Evolutionary conservation across 2,888 invertebrate genomes (phyloP).

Genomic region (Nysson spinosus): DNA sequence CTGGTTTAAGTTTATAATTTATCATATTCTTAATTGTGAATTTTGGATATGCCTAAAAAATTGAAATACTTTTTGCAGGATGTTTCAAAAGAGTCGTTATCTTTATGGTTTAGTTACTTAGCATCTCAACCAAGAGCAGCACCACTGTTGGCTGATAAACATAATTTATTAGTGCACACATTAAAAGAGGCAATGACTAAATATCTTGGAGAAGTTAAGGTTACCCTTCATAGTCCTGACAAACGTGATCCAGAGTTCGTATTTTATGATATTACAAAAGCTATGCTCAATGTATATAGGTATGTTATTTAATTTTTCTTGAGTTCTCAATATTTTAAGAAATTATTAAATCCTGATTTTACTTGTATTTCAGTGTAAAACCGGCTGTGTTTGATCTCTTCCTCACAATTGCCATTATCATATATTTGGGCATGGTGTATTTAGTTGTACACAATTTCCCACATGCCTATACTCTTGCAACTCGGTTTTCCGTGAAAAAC

Average conservation of each 20-base stretch:
- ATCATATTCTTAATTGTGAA: not conserved
- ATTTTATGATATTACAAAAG: constrained; percentile 90
- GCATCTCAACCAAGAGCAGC: constrained; percentile 87
- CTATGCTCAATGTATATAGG: constrained; percentile 92
- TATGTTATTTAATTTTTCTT: constrained; percentile 71
- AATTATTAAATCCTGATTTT: constrained; percentile 17
- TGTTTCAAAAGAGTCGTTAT: constrained; percentile 85
- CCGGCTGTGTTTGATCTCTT: constrained; percentile 99
- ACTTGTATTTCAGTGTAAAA: constrained; percentile 87
- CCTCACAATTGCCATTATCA: constrained; percentile 89
- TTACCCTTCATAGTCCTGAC: constrained; percentile 85
- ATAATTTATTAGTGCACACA: constrained; percentile 83
- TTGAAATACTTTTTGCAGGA: constrained; percentile 84
- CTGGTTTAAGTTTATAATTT: not conserved
- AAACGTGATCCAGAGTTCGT: constrained; percentile 95
- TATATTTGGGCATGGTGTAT: constrained; percentile 92
- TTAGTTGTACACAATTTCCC: constrained; percentile 87
- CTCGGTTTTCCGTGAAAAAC: constrained; percentile 67
- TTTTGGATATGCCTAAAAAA: too few relatives aligned
- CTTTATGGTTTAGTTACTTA: constrained; percentile 87
- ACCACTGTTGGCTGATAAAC: constrained; percentile 83
- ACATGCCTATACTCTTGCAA: constrained; percentile 81
- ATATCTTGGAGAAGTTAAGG: constrained; percentile 87
- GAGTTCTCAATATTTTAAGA: not conserved
- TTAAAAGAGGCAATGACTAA: constrained; percentile 86